These are phyloP conservation scores for Ephialtes manifestator DNA, from an alignment of 2,888 invertebrate species.

Conservation along the genomic window DNA sequence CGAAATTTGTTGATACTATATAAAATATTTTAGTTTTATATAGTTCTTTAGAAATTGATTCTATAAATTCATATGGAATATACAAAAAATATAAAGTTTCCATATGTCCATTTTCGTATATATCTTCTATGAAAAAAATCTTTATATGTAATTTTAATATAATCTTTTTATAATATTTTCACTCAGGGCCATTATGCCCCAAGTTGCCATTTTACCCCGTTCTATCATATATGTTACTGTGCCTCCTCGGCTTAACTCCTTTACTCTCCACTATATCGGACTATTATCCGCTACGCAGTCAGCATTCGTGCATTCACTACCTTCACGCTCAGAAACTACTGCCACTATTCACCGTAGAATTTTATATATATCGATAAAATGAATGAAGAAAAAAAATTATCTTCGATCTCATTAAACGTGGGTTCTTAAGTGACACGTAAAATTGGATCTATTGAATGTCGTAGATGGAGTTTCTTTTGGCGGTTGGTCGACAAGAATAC, in stretches of 20 bases:
- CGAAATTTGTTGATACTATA: too few species aligned
- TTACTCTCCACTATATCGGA: constrained; percentile 43
- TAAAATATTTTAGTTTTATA: too few species aligned
- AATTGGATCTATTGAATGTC: constrained; percentile 34
- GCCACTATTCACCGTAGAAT: constrained; percentile 9
- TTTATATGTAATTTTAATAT: too few species aligned
- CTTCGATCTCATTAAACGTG: constrained; percentile 30
- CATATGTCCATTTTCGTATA: too few species aligned
- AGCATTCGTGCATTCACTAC: constrained; percentile 40
- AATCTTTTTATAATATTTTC: too few species aligned
- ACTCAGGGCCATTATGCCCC: too few species aligned
- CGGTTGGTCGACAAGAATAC: constrained; percentile 4
- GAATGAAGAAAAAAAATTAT: constrained; percentile 1
- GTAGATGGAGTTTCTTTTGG: neutral
- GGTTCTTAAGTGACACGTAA: constrained; percentile 19
- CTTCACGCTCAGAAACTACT: neutral
- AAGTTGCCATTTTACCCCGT: too few species aligned
- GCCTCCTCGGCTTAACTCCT: constrained; percentile 28
- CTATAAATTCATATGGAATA: too few species aligned
- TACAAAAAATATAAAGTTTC: too few species aligned
- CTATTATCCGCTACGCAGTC: constrained; percentile 37
- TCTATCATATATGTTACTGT: constrained; percentile 55
- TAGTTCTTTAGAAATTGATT: too few species aligned
- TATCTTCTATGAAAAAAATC: too few species aligned
- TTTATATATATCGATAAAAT: constrained; percentile 16